Conservation (phyloP, 2,113 vertebrate genomes). For the Sylvilagus bachmani region DNA sequence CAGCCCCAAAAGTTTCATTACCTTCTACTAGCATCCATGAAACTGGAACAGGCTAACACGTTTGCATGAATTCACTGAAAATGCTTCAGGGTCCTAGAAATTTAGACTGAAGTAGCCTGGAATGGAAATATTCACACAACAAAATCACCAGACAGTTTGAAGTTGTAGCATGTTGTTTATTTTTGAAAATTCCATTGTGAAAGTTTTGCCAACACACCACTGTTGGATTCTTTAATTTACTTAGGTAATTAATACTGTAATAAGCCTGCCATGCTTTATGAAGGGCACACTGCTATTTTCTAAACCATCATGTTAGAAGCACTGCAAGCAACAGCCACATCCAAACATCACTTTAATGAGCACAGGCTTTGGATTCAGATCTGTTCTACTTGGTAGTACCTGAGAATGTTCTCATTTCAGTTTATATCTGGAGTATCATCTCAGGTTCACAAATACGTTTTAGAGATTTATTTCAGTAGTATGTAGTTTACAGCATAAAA, state of each 20-base stretch:
- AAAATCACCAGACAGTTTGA: not conserved
- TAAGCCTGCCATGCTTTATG: not conserved
- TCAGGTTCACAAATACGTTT: not conserved
- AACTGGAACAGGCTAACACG: not conserved
- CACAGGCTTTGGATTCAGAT: not conserved
- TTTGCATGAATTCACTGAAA: not conserved
- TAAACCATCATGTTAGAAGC: not conserved
- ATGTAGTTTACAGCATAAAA: not conserved
- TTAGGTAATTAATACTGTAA: too few species aligned
- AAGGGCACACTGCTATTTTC: not conserved
- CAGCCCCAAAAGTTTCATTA: too few species aligned
- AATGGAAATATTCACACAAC: not conserved
- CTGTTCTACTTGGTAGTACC: not conserved
- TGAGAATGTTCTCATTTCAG: not conserved
- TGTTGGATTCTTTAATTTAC: not conserved
- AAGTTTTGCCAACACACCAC: not conserved
- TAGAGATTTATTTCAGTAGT: not conserved
- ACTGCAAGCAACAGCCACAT: not conserved
- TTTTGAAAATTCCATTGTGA: not conserved
- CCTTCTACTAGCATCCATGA: not conserved
- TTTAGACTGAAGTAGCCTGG: not conserved
- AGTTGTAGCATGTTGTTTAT: not conserved
- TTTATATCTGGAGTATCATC: not conserved
- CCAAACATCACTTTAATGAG: not conserved
- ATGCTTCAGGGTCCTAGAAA: not conserved